A percentile compares a stretch with the other conserved stretches of the same genome.
Evolutionary conservation across 2,797 vertebrate genomes (phyloP).

Genomic region (Cephalopachus bancanus): DNA sequence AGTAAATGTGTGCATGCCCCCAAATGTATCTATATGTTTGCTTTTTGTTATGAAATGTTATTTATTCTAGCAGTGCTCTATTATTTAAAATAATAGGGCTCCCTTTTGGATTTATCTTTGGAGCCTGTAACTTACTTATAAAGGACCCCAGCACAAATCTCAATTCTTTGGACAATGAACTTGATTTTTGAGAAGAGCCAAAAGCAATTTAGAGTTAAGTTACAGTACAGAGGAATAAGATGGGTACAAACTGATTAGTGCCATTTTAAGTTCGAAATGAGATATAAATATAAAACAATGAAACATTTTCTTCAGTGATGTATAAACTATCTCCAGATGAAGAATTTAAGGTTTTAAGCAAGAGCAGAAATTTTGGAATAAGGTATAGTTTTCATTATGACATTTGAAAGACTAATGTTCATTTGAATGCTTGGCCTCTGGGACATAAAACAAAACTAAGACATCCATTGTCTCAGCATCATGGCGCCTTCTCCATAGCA

Average conservation of each 20-base stretch:
- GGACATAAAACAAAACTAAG: slow-evolving; percentile 39
- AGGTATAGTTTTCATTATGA: background rate
- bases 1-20: background rate
- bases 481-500: background rate
- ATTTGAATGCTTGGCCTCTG: slow-evolving; percentile 27
- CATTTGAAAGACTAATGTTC: slow-evolving; percentile 48
- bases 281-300: slow-evolving; percentile 60
- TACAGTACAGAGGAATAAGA: slow-evolving; percentile 2
- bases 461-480: background rate
- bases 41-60: slow-evolving; percentile 21
- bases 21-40: background rate
- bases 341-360: slow-evolving; percentile 61
- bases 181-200: slow-evolving; percentile 17
- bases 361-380: slow-evolving; percentile 52
- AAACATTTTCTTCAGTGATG: slow-evolving; percentile 46
- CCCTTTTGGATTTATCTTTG: slow-evolving; percentile 41
- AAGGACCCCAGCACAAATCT: slow-evolving; percentile 46
- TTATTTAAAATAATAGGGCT: slow-evolving; percentile 7
- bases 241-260: slow-evolving; percentile 43
- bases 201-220: slow-evolving; percentile 63
- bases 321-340: slow-evolving; percentile 36
- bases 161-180: slow-evolving; percentile 54
- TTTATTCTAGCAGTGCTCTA: background rate
- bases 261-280: slow-evolving; percentile 49
- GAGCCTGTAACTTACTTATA: slow-evolving; percentile 23